Conservation (phyloP, 2,888 invertebrate genomes). For the Eupithecia vulgata region DNA sequence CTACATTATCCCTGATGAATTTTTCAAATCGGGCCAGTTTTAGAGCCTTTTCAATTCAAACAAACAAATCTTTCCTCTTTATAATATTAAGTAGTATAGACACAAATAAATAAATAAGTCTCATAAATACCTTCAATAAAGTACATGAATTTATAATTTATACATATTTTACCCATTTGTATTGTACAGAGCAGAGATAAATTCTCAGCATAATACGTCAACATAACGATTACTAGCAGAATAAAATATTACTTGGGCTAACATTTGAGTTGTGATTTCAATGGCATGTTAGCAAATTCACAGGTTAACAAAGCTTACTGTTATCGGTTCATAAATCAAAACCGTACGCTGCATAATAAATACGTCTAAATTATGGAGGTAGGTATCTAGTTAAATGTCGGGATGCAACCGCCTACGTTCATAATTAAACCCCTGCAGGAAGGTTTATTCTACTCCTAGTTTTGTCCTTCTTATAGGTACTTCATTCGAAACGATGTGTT, state of each 20-base stretch:
- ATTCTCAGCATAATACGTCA: not conserved
- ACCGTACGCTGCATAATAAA: slow-evolving; percentile 37
- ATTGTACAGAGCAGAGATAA: not conserved
- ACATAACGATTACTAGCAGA: not conserved
- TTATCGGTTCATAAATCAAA: slow-evolving; percentile 24
- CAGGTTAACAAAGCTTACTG: slow-evolving; percentile 9
- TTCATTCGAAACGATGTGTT: not conserved
- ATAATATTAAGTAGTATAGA: too few relatives aligned
- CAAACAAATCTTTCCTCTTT: too few relatives aligned
- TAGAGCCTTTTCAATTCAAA: too few relatives aligned
- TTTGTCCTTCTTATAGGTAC: not conserved
- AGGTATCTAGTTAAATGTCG: slow-evolving; percentile 36
- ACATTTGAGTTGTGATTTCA: slow-evolving; percentile 21
- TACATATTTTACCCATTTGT: too few relatives aligned
- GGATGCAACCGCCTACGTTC: slow-evolving; percentile 34
- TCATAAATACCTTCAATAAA: too few relatives aligned
- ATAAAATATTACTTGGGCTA: not conserved
- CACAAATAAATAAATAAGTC: too few relatives aligned
- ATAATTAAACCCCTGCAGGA: slow-evolving; percentile 20
- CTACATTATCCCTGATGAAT: too few relatives aligned
- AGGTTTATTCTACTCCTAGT: not conserved
- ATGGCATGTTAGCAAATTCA: slow-evolving; percentile 16
- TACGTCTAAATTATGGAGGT: slow-evolving; percentile 41
- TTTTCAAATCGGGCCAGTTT: too few relatives aligned
- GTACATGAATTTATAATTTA: too few relatives aligned